Conservation (phyloP, 2,113 vertebrate species). For the Xenopus borealis region DNA sequence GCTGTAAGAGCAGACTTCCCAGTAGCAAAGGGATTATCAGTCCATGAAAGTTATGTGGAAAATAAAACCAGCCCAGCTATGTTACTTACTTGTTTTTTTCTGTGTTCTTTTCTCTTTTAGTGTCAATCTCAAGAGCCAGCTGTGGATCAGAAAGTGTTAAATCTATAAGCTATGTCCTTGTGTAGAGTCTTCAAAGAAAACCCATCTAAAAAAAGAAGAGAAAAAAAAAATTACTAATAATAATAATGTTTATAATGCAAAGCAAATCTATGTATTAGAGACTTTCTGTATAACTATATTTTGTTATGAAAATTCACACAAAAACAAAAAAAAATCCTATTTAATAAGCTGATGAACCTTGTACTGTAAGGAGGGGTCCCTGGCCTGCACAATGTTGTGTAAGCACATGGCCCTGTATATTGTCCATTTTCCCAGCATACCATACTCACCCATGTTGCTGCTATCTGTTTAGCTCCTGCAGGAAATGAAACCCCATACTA, state of each 20-base stretch:
- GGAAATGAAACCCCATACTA: no score
- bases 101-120: neutral
- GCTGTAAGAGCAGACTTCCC: neutral
- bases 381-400: no score
- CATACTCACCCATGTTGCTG: slow-evolving; percentile 28
- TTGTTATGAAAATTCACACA: slow-evolving; percentile 5
- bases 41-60: neutral
- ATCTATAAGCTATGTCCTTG: neutral
- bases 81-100: neutral
- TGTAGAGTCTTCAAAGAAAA: neutral
- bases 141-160: neutral
- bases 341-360: slow-evolving; percentile 43
- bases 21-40: neutral
- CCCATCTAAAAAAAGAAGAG: neutral
- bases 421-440: slow-evolving; percentile 4
- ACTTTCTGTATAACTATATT: neutral
- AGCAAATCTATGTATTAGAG: slow-evolving; percentile 23
- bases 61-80: neutral
- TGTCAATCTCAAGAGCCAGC: neutral
- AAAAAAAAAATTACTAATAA: neutral
- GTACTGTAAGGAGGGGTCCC: slow-evolving; percentile 20
- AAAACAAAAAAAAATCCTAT: slow-evolving; percentile 9
- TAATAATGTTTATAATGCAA: slow-evolving; percentile 11
- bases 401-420: neutral
- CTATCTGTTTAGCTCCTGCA: slow-evolving; percentile 28